Percentiles rank a stretch among this genome's conserved stretches.
Evolutionary conservation across 2,113 vertebrate species (phyloP).

Genomic region (Tiliqua scincoides): DNA sequence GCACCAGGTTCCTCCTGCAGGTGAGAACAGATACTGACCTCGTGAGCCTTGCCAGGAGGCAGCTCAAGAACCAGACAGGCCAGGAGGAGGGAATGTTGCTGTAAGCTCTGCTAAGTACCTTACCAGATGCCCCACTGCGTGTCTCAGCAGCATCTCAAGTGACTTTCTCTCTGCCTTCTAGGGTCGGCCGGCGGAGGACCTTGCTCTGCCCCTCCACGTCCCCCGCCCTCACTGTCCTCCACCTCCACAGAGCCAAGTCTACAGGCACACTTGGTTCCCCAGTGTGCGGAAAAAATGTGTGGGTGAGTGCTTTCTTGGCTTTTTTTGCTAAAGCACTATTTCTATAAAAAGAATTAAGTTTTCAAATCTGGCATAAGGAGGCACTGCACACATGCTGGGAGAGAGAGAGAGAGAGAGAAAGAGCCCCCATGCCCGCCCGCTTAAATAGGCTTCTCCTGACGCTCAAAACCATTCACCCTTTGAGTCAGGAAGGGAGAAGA

Average conservation of each 20-base stretch:
- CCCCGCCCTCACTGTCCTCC: conserved; percentile 47
- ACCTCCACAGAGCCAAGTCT: conserved; percentile 61
- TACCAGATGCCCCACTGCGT: background rate
- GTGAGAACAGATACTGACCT: background rate
- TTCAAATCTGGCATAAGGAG: conserved; percentile 40
- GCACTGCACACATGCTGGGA: background rate
- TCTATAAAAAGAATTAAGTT: conserved; percentile 43
- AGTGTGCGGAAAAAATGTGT: conserved; percentile 53
- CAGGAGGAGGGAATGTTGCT: background rate
- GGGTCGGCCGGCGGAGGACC: conserved; percentile 25
- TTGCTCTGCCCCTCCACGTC: conserved; percentile 31
- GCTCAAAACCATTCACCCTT: conserved; percentile 40
- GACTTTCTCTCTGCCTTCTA: background rate
- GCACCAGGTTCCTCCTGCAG: background rate
- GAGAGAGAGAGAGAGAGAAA: background rate
- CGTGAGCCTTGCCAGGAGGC: background rate
- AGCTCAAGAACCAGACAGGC: too few relatives aligned
- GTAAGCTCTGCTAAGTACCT: background rate
- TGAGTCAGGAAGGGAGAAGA: background rate
- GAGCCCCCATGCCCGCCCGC: background rate
- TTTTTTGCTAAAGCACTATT: conserved; percentile 14
- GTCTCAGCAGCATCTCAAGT: background rate
- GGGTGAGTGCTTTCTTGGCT: conserved; percentile 31
- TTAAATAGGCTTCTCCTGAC: conserved; percentile 7
- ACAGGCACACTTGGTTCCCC: conserved; percentile 63